These are phyloP conservation scores for Sinodicranocentrus sp. DNA, from an alignment of 2,888 invertebrate genomes.

Conservation along the genomic window DNA sequence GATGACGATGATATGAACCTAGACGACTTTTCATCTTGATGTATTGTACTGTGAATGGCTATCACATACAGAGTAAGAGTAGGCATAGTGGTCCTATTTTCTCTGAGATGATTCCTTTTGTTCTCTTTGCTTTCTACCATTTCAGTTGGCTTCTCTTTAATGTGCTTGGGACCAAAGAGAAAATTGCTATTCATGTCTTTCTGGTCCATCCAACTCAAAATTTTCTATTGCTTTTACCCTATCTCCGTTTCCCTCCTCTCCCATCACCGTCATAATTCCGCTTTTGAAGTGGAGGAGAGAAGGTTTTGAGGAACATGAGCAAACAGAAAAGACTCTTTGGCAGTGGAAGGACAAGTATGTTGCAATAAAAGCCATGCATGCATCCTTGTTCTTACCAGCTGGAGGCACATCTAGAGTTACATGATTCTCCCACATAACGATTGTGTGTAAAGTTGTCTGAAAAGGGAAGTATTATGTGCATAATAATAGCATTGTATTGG, in stretches of 20 bases:
- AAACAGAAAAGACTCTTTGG: too few species aligned
- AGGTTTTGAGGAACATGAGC: background rate
- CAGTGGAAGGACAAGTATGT: too few species aligned
- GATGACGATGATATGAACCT: background rate
- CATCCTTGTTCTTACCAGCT: too few species aligned
- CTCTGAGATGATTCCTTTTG: conserved; percentile 18
- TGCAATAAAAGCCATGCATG: too few species aligned
- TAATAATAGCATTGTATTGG: too few species aligned
- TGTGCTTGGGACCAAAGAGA: conserved; percentile 11
- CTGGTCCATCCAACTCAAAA: conserved; percentile 15
- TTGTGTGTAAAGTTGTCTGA: too few species aligned
- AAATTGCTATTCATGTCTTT: conserved; percentile 26
- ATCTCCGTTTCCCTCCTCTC: background rate
- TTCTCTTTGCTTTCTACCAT: background rate
- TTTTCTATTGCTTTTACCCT: background rate
- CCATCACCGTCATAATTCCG: background rate
- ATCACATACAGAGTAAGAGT: background rate
- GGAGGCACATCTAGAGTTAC: too few species aligned
- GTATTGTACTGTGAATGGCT: background rate
- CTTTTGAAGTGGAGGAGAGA: conserved; percentile 4
- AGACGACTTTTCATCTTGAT: conserved; percentile 15
- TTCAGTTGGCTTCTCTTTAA: conserved; percentile 18
- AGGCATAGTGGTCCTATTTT: background rate
- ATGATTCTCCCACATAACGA: too few species aligned
- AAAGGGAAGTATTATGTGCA: too few species aligned